Base-by-base conservation (phyloP, 2,113 vertebrate genomes). In the Oceanites oceanicus region DNA sequence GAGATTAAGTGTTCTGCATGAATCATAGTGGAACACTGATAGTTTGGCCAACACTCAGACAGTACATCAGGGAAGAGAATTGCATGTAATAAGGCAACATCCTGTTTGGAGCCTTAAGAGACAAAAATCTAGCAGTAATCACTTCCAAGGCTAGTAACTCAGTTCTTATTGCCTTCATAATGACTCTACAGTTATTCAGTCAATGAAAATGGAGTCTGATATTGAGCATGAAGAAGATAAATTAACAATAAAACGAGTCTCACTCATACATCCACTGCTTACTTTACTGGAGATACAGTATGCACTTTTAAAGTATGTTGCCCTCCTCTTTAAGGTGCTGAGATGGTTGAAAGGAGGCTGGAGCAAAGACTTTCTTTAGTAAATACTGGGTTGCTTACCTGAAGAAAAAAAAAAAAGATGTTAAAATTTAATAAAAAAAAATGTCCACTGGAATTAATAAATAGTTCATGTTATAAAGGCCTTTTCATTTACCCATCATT, bases 61-160 rank as follows among this genome's bases (percentile, higher is more conserved):
- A 84, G 87, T 90, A 79, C 78, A 67, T 92, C 85, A 92, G 59
- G 84, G 93, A 94, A 90, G 86, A 94, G 84, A 95, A 96, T 10
- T 84, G 79, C 38, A 86, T 56, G 62, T 47, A 89, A 66, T 61
- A 97, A 90, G 9, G 66, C 65, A 97, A 92, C 83, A 96, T 92
- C 95, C 93, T 97, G 95, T 96, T 97, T 95, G 84, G 88, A 95
- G 92, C 76, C 70, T 93, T 92, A 74, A 94, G 91, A 97, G 80
- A 93, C 76, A 96, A 90, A 97, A 97, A 96, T 94, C 87, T 93
- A 97, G 56, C 86, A 90, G 87, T 94, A 98, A 98, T 98, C 97
- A 95, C 97, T 96, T 97, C 73, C 88, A 96, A 97, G 94, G 81
- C 90, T 78, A 96, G 84, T 96, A 97, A 97, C 65, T 92, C 90